phyloP scores from a whole-genome alignment of 1,140 invertebrate genomes.

The Procambarus clarkii region DNA sequence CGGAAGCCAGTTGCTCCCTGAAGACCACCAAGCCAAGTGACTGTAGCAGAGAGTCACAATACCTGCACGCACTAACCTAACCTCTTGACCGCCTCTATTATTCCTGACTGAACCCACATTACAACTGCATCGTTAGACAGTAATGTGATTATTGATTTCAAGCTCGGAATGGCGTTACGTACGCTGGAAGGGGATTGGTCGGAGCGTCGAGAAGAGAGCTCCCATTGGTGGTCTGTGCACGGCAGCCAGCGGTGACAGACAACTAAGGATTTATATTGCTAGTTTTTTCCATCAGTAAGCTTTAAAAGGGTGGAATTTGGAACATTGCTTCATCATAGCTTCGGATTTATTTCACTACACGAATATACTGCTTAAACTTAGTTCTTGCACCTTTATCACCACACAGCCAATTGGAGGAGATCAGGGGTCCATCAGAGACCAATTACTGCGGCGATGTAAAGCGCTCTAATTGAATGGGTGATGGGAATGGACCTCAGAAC shows the following conservation, averaged over 20 bases:
- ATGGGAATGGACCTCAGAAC: no score
- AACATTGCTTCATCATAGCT: conserved; percentile 8
- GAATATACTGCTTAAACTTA: conserved; percentile 23
- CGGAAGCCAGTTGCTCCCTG: no score
- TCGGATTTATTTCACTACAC: conserved; percentile 15
- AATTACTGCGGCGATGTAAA: background rate
- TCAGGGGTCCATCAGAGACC: background rate
- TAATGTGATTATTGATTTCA: conserved; percentile 52
- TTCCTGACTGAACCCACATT: background rate
- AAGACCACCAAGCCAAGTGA: no score
- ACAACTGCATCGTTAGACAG: background rate
- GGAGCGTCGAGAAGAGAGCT: background rate
- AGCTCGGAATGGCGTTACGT: background rate
- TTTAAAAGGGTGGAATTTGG: conserved; percentile 13
- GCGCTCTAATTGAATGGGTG: no score
- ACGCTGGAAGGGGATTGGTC: background rate
- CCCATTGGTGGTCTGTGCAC: background rate
- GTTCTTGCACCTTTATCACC: background rate
- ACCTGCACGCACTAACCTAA: no score
- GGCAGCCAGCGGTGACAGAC: conserved; percentile 6
- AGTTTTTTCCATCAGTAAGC: background rate
- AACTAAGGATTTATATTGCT: background rate
- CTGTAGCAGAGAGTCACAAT: no score
- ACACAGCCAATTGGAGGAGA: background rate
- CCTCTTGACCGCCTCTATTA: background rate